A percentile compares a stretch with the other conserved stretches of the same genome.
These are phyloP conservation scores for Diarsia mendica DNA, from an alignment of 2,888 invertebrate genomes.

Conservation along the genomic window DNA sequence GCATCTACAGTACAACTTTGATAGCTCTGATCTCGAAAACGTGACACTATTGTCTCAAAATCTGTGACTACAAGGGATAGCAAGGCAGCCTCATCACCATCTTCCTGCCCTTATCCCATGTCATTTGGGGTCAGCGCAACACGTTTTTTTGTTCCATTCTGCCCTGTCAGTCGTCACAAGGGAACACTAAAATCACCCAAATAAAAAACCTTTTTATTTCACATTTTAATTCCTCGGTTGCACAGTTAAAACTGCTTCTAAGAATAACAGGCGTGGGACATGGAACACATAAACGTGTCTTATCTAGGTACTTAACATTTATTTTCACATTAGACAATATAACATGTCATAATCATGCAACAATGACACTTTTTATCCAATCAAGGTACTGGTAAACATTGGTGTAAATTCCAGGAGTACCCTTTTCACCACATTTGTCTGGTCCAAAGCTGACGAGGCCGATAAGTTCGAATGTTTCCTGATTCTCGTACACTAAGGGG, in stretches of 20 bases:
- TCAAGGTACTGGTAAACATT: conserved; percentile 88
- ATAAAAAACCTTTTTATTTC: conserved; percentile 2
- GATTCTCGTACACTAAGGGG: conserved; percentile 87
- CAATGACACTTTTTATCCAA: conserved; percentile 86
- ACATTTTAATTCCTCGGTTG: background rate
- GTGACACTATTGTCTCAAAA: too few species aligned
- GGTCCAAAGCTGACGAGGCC: conserved; percentile 92
- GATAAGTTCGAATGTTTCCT: conserved; percentile 67
- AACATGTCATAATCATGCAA: background rate
- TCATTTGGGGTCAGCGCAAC: too few species aligned
- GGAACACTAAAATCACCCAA: background rate
- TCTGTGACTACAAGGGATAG: background rate
- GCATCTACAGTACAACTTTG: too few species aligned
- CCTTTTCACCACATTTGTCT: conserved; percentile 88
- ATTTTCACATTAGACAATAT: background rate
- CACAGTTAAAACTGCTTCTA: background rate
- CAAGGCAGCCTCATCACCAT: background rate
- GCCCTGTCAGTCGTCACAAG: background rate
- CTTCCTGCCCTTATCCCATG: too few species aligned
- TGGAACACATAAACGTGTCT: background rate
- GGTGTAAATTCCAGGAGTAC: conserved; percentile 91
- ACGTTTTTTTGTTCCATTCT: too few species aligned
- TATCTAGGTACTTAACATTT: background rate
- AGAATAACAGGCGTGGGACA: background rate
- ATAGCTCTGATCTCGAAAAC: too few species aligned